These are phyloP conservation scores for Austrolebias charrua DNA, from an alignment of 2,797 vertebrate species.

Conservation along the genomic window DNA sequence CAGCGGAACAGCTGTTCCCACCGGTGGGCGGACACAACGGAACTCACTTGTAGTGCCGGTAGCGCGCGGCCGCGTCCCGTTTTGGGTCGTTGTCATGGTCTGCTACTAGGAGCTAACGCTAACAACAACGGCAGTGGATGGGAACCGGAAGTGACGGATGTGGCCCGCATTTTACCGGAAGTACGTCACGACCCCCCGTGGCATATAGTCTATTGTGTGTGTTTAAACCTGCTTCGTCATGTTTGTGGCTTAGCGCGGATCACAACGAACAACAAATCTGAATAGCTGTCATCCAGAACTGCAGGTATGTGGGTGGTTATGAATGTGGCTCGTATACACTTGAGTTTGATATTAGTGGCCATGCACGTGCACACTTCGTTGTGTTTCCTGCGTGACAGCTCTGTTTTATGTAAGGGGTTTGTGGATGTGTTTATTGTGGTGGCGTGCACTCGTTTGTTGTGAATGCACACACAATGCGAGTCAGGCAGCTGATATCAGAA, in stretches of 20 bases:
- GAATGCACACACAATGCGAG: conserved; percentile 46
- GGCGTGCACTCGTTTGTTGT: background rate
- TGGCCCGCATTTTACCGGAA: too few relatives aligned
- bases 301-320: conserved; percentile 3
- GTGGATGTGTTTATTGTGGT: background rate
- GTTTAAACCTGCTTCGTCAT: conserved; percentile 66
- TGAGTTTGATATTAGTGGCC: conserved; percentile 26
- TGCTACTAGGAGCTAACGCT: too few relatives aligned
- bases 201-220: too few relatives aligned
- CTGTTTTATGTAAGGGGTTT: conserved; percentile 8
- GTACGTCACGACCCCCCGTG: too few relatives aligned
- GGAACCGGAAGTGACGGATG: too few relatives aligned
- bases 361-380: background rate
- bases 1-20: too few relatives aligned
- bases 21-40: too few relatives aligned
- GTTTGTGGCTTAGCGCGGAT: conserved; percentile 58
- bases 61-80: too few relatives aligned
- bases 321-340: conserved; percentile 27
- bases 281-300: conserved; percentile 52
- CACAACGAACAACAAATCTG: conserved; percentile 60
- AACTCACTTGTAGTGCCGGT: too few relatives aligned
- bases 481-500: conserved; percentile 43
- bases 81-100: too few relatives aligned
- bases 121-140: too few relatives aligned
- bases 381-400: conserved; percentile 16